phyloP scores from a whole-genome alignment of 2,113 vertebrate genomes.

The Trematocara stigmaticum region DNA sequence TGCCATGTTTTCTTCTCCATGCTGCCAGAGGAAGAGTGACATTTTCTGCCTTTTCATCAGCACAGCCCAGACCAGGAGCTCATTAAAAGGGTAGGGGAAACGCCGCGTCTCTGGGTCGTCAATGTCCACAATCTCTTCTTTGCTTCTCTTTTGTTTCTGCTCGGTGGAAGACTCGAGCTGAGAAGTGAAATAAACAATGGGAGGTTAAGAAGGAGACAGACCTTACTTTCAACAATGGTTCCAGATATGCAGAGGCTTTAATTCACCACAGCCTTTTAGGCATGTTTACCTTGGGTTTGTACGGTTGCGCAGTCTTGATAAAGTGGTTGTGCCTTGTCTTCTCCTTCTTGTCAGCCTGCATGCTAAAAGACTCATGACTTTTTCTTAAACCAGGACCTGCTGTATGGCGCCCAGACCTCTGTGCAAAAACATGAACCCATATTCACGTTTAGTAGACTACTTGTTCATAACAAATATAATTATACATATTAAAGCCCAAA shows the following conservation, averaged over 20 bases:
- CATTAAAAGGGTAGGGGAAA: constrained; percentile 96
- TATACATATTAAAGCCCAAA: not conserved
- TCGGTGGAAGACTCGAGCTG: constrained; percentile 73
- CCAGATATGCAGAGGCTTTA: not conserved
- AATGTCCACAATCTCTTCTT: constrained; percentile 97
- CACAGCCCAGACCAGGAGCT: constrained; percentile 95
- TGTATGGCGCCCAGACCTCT: constrained; percentile 88
- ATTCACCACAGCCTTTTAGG: not conserved
- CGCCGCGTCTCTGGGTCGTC: constrained; percentile 94
- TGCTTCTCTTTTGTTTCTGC: constrained; percentile 92
- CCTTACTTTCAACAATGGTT: not conserved
- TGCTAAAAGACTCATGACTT: constrained; percentile 90
- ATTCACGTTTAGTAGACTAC: not conserved
- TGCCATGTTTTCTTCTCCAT: constrained; percentile 97
- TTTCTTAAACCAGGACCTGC: constrained; percentile 81
- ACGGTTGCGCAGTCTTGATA: constrained; percentile 98
- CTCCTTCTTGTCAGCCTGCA: constrained; percentile 95
- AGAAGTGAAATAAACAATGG: not conserved
- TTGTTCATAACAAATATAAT: not conserved
- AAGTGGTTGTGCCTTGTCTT: constrained; percentile 98
- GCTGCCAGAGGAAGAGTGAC: constrained; percentile 98
- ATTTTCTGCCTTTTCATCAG: constrained; percentile 98
- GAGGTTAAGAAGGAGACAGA: not conserved
- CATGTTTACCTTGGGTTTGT: constrained; percentile 88
- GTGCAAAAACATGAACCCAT: constrained; percentile 6